A percentile compares a stretch with the other conserved stretches of the same genome.
phyloP scores from a whole-genome alignment of 2,888 invertebrate genomes.

The Phengaris arion region DNA sequence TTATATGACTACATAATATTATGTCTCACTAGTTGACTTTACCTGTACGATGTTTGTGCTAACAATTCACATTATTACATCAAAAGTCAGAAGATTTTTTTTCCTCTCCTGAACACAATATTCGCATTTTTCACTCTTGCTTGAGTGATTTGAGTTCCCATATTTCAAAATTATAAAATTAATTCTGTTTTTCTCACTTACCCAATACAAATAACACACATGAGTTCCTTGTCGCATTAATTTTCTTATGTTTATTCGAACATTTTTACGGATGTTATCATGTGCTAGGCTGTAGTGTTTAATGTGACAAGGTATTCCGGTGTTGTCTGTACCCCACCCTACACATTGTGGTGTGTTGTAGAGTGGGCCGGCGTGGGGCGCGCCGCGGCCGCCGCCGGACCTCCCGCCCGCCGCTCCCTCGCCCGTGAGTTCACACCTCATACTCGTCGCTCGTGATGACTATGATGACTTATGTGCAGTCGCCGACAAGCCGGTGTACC shows the following conservation, averaged over 20 bases:
- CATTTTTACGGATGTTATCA: no score
- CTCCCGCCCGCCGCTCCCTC: constrained; percentile 57
- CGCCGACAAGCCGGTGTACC: no score
- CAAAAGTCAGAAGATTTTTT: background rate
- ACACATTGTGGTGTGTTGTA: constrained; percentile 39
- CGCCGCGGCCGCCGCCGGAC: constrained; percentile 55
- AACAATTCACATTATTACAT: constrained; percentile 10
- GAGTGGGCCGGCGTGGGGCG: constrained; percentile 57
- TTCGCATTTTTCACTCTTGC: background rate
- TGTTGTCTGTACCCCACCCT: constrained; percentile 9
- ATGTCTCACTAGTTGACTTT: background rate
- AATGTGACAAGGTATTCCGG: background rate
- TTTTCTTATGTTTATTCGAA: background rate
- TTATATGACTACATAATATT: background rate
- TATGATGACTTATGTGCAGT: background rate
- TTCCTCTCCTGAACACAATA: background rate
- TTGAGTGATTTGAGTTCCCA: background rate
- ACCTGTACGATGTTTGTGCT: background rate
- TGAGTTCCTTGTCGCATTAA: background rate
- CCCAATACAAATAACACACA: background rate
- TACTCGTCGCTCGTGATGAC: constrained; percentile 25
- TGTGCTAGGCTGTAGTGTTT: no score
- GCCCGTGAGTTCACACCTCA: constrained; percentile 49
- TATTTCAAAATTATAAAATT: background rate
- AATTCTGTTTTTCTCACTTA: background rate